A percentile compares a stretch with the other conserved stretches of the same genome.
Conservation (phyloP, 1,140 invertebrate genomes). For the Drosophila serrata region DNA sequence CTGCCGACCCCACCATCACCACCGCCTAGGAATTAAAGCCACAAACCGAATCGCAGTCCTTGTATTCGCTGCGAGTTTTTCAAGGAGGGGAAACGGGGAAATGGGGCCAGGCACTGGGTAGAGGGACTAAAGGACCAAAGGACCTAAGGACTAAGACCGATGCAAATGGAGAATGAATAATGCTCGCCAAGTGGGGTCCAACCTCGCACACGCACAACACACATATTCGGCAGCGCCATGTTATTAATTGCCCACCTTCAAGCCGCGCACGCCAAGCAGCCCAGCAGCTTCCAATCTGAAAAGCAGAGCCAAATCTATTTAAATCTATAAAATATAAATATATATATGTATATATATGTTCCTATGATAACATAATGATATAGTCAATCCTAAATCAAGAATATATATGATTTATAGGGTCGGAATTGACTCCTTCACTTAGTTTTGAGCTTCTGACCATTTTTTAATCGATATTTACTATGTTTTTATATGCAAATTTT, state of each 20-base stretch:
- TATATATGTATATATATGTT: background rate
- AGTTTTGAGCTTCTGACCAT: too few species aligned
- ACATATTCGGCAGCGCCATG: conserved; percentile 41
- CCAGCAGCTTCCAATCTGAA: background rate
- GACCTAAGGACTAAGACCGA: conserved; percentile 14
- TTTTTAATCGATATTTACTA: too few species aligned
- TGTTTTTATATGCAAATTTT: too few species aligned
- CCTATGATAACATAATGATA: background rate
- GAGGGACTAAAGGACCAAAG: background rate
- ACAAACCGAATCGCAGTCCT: conserved; percentile 54
- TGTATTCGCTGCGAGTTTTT: conserved; percentile 31
- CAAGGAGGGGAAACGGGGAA: background rate
- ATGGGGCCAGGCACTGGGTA: too few species aligned
- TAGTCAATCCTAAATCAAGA: too few species aligned
- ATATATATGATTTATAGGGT: too few species aligned
- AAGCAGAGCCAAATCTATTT: background rate
- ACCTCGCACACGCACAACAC: background rate
- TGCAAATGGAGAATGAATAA: conserved; percentile 61
- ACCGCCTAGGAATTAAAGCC: conserved; percentile 27
- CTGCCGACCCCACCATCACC: background rate
- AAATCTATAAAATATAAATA: background rate
- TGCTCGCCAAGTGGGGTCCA: conserved; percentile 56
- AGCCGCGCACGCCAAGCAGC: conserved; percentile 1
- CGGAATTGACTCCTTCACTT: too few species aligned
- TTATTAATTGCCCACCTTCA: conserved; percentile 60